A percentile compares a stretch with the other conserved stretches of the same genome.
phyloP scores from a whole-genome alignment of 2,797 vertebrate genomes.

The Amblyopsis hoosieri region DNA sequence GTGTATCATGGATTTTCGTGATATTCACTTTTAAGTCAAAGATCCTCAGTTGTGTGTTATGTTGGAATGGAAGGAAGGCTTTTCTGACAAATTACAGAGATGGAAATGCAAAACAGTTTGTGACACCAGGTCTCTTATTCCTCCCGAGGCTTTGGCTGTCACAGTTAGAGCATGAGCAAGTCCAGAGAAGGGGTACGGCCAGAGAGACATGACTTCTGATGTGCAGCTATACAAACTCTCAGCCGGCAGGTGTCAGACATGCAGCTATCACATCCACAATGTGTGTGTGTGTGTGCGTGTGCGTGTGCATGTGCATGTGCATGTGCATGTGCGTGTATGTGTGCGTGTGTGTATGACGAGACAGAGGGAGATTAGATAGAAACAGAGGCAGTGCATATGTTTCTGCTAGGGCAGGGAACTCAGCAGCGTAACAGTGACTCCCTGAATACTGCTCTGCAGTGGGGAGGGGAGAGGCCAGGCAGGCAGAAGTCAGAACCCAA shows the following conservation, averaged over 20 bases:
- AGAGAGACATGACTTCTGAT: constrained; percentile 26
- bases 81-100: no score
- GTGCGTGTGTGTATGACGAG: neutral
- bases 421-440: neutral
- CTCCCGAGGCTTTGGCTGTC: constrained; percentile 1
- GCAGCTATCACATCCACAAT: constrained; percentile 31
- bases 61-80: no score
- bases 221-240: constrained; percentile 2
- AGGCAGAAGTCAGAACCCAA: neutral
- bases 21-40: no score
- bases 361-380: constrained; percentile 10
- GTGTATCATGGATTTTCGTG: no score
- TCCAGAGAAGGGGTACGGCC: constrained; percentile 19
- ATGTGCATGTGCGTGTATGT: constrained; percentile 2
- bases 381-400: constrained; percentile 18
- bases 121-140: no score
- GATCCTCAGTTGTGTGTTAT: no score
- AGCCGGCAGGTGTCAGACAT: constrained; percentile 37
- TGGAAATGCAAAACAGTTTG: no score
- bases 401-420: constrained; percentile 1
- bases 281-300: neutral
- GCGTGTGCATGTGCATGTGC: neutral
- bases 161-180: neutral
- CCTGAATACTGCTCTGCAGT: neutral
- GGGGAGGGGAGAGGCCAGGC: neutral